These are phyloP conservation scores for Patella depressa DNA, from an alignment of 2,888 invertebrate species.

Conservation along the genomic window DNA sequence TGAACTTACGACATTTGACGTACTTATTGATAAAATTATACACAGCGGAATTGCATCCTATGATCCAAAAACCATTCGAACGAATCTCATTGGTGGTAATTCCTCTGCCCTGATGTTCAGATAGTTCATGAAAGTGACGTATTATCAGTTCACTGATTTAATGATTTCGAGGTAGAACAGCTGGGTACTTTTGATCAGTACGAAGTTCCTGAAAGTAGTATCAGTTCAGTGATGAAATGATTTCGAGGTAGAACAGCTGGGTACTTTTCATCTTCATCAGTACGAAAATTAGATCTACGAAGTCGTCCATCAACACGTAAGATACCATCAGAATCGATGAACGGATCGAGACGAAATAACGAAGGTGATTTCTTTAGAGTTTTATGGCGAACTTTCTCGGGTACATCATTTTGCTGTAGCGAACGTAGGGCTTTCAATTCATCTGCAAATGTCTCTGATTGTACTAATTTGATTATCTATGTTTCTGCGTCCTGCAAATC, in stretches of 20 bases:
- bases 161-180: too few species aligned
- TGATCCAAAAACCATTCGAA: conserved; percentile 54
- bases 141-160: too few species aligned
- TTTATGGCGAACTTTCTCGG: too few species aligned
- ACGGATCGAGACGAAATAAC: too few species aligned
- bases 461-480: background rate
- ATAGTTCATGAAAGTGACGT: background rate
- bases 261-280: conserved; percentile 29
- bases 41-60: conserved; percentile 46
- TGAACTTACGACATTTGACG: conserved; percentile 50
- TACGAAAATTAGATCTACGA: background rate
- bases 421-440: background rate
- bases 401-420: too few species aligned
- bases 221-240: conserved; percentile 32
- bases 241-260: conserved; percentile 40
- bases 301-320: background rate
- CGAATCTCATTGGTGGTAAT: too few species aligned
- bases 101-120: background rate
- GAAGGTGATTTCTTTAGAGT: too few species aligned
- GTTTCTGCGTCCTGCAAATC: background rate
- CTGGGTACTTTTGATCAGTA: too few species aligned
- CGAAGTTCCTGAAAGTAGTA: too few species aligned
- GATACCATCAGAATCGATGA: too few species aligned
- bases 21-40: conserved; percentile 46
- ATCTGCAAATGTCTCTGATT: background rate